phyloP scores from a whole-genome alignment of 2,797 vertebrate genomes.

The Merluccius polli region DNA sequence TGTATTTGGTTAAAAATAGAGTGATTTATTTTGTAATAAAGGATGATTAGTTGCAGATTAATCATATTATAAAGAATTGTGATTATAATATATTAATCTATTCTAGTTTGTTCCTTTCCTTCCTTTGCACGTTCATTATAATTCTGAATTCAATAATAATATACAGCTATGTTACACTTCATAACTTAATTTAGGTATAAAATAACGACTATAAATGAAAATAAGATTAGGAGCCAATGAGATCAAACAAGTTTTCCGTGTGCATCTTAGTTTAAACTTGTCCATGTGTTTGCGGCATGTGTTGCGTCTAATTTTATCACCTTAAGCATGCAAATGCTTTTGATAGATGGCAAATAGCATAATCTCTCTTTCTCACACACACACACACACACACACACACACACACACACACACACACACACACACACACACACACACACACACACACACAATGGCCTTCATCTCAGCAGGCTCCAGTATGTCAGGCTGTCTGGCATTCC shows the following conservation, averaged over 20 bases:
- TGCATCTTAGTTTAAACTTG: not conserved
- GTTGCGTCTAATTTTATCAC: not conserved
- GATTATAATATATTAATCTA: not conserved
- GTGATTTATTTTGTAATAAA: not conserved
- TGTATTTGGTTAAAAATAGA: no score
- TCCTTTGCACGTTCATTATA: not conserved
- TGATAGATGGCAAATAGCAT: not conserved
- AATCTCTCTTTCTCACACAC: not conserved
- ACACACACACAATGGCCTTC: not conserved
- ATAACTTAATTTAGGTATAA: not conserved
- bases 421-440: not conserved
- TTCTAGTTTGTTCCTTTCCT: no score
- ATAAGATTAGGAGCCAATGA: not conserved
- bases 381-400: not conserved
- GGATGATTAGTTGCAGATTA: not conserved
- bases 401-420: not conserved
- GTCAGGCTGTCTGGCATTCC: constrained; percentile 45
- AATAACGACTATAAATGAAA: not conserved
- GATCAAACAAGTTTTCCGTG: not conserved
- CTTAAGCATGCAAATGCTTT: not conserved
- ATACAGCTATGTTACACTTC: not conserved
- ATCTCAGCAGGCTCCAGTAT: constrained; percentile 27
- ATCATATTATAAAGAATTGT: not conserved
- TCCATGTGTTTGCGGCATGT: not conserved
- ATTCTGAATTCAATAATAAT: not conserved